Conservation (phyloP, 2,888 invertebrate genomes). For the Microplitis manilae region DNA sequence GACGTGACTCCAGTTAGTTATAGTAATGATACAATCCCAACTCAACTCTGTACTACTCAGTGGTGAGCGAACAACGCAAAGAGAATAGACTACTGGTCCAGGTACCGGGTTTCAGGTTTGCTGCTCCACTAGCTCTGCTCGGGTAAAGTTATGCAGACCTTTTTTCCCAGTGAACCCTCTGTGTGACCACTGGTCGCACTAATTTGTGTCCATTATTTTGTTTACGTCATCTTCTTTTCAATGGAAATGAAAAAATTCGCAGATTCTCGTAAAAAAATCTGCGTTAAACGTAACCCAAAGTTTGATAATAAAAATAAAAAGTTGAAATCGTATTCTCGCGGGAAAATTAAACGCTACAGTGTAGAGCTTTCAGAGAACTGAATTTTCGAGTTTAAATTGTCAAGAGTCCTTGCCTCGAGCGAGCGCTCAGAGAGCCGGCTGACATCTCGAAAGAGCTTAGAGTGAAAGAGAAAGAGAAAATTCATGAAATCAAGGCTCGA, state of each 20-base stretch:
- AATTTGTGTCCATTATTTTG: no score
- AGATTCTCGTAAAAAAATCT: neutral
- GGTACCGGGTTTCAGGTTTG: neutral
- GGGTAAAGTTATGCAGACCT: no score
- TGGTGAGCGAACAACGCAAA: constrained; percentile 47
- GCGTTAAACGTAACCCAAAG: neutral
- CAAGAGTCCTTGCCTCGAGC: constrained; percentile 21
- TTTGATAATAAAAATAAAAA: neutral
- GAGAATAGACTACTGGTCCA: neutral
- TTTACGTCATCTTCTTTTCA: no score
- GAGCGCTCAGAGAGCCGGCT: neutral
- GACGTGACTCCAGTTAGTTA: constrained; percentile 56
- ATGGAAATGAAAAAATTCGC: no score
- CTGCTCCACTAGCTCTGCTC: no score
- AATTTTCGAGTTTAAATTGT: constrained; percentile 10
- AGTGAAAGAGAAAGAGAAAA: neutral
- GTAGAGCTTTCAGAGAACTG: neutral
- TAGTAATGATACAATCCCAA: constrained; percentile 56
- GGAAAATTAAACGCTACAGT: neutral
- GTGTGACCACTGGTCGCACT: no score
- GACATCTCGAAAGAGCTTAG: neutral
- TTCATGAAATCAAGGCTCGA: constrained; percentile 30
- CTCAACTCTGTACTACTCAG: constrained; percentile 45
- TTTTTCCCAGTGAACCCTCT: no score
- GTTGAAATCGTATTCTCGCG: neutral